Evolutionary conservation across 1,140 invertebrate genomes (phyloP).

Genomic region (Calliopsis andreniformis): DNA sequence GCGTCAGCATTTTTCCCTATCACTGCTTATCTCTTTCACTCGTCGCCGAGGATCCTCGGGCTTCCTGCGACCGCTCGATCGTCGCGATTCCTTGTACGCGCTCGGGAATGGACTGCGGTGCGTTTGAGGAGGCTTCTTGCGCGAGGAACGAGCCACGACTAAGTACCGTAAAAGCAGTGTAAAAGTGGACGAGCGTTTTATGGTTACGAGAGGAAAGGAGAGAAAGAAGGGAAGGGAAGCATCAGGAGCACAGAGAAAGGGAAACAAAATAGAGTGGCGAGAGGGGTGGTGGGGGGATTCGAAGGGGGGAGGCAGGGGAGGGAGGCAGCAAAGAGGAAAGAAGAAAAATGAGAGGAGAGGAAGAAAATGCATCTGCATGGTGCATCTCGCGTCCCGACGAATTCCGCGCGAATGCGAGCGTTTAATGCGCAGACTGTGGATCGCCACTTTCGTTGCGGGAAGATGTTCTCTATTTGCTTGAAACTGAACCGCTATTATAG

Average conservation of each 20-base stretch:
- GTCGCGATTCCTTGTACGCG: too few species aligned
- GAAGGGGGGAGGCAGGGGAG: slow-evolving; percentile 13
- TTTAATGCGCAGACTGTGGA: slow-evolving; percentile 33
- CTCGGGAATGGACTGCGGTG: slow-evolving; percentile 19
- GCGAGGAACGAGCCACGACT: slow-evolving; percentile 58
- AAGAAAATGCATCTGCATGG: neutral
- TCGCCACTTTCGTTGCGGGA: slow-evolving; percentile 42
- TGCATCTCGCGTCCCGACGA: slow-evolving; percentile 28
- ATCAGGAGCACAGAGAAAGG: neutral
- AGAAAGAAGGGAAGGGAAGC: neutral
- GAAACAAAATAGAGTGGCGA: neutral
- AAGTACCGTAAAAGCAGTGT: slow-evolving; percentile 63
- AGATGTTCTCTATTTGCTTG: neutral
- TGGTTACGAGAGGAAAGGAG: slow-evolving; percentile 31
- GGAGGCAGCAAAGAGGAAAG: neutral
- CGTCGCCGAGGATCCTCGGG: neutral
- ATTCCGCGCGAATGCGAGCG: slow-evolving; percentile 30
- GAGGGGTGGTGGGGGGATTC: slow-evolving; percentile 14
- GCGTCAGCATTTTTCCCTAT: slow-evolving; percentile 13
- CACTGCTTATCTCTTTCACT: neutral
- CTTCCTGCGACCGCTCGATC: too few species aligned
- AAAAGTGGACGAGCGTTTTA: slow-evolving; percentile 57
- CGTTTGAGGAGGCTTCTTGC: slow-evolving; percentile 49
- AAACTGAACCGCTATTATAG: neutral
- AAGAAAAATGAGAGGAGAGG: neutral